phyloP scores from a whole-genome alignment of 1,140 invertebrate species.

The Sminthurides bifidus region DNA sequence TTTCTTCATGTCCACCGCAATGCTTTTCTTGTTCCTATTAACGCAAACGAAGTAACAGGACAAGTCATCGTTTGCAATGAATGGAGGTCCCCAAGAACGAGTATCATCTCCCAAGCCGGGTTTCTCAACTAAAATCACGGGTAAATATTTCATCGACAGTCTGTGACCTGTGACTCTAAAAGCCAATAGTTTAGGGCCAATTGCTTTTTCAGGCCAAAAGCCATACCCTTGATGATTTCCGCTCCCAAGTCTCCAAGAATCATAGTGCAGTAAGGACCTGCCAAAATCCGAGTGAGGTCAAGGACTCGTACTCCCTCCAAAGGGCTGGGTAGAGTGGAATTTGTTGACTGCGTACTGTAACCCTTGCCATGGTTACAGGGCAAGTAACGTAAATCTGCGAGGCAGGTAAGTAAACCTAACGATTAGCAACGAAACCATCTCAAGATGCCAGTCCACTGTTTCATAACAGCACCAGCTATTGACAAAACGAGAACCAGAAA shows the following conservation, averaged over 20 bases:
- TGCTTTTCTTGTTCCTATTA: constrained; percentile 93
- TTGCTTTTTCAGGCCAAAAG: not conserved
- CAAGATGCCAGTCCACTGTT: too few species aligned
- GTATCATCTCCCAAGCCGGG: constrained; percentile 76
- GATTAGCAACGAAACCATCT: too few species aligned
- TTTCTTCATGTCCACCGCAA: constrained; percentile 74
- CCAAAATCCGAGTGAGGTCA: constrained; percentile 71
- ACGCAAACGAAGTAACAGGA: constrained; percentile 74
- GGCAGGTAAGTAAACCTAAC: too few species aligned
- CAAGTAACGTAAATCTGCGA: too few species aligned
- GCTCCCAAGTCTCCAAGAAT: constrained; percentile 86
- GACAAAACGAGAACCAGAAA: too few species aligned
- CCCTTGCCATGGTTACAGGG: too few species aligned
- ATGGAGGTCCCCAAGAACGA: constrained; percentile 85
- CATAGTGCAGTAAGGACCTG: constrained; percentile 85
- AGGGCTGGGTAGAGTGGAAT: too few species aligned
- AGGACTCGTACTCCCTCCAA: constrained; percentile 57
- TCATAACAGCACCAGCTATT: too few species aligned
- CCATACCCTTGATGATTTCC: constrained; percentile 67
- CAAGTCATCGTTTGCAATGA: constrained; percentile 57
- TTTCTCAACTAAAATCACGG: constrained; percentile 47
- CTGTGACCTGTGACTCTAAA: not conserved
- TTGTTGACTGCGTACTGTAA: too few species aligned
- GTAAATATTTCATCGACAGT: not conserved
- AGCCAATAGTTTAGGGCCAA: not conserved